Evolutionary conservation across 2,888 invertebrate species (phyloP).

Genomic region (Drosophila affinis): DNA sequence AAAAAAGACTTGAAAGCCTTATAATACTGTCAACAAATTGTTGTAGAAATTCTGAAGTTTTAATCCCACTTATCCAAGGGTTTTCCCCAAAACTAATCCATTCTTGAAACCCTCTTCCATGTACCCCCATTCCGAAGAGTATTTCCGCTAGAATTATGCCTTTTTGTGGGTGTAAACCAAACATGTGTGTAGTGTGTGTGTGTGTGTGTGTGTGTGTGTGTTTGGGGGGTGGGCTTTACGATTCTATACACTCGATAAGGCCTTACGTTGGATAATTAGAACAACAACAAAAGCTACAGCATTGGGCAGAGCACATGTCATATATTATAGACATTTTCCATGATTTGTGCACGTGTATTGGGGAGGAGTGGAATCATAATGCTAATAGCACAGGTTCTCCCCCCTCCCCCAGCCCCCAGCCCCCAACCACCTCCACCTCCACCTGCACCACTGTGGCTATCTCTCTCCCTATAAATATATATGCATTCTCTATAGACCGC

Average conservation of each 20-base stretch:
- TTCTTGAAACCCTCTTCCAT: not conserved
- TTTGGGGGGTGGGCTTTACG: constrained; percentile 7
- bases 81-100: too few species aligned
- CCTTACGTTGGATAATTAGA: constrained; percentile 22
- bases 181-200: constrained; percentile 2
- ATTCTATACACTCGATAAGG: constrained; percentile 8
- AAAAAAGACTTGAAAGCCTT: not conserved
- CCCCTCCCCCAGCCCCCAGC: not conserved
- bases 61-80: not conserved
- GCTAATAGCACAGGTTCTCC: constrained; percentile 27
- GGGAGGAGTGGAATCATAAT: constrained; percentile 12
- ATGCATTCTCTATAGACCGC: constrained; percentile 13
- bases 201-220: too few species aligned
- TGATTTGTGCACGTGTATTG: constrained; percentile 44
- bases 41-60: not conserved
- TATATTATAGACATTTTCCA: constrained; percentile 43
- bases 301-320: constrained; percentile 32
- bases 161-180: constrained; percentile 12
- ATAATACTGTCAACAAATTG: not conserved
- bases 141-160: not conserved
- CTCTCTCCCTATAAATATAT: not conserved
- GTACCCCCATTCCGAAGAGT: not conserved
- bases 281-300: constrained; percentile 14
- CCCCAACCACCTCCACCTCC: not conserved
- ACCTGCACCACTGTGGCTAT: not conserved